Conservation (phyloP, 2,113 vertebrate genomes). For the Anguilla rostrata region DNA sequence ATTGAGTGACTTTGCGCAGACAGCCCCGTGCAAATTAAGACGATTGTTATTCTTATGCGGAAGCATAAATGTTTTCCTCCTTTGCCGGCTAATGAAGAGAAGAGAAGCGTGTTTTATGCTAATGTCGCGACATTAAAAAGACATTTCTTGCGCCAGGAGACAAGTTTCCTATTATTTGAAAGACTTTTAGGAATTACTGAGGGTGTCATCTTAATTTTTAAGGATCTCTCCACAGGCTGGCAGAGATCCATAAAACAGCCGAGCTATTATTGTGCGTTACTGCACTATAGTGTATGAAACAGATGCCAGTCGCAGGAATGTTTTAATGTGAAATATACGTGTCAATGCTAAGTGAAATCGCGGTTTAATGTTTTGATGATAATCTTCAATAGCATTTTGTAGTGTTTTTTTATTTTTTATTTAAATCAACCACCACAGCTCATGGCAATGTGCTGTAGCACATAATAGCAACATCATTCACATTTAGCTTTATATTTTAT, state of each 20-base stretch:
- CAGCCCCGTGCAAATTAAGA: constrained; percentile 95
- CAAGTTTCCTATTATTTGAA: constrained; percentile 5
- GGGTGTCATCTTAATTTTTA: not conserved
- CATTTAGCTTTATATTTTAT: not conserved
- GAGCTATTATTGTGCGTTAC: not conserved
- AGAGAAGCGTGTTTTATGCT: constrained; percentile 58
- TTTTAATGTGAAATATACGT: not conserved
- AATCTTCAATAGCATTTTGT: not conserved
- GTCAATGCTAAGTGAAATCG: not conserved
- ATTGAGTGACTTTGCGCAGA: constrained; percentile 92
- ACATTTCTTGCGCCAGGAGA: constrained; percentile 4
- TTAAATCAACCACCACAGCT: not conserved
- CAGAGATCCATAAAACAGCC: not conserved
- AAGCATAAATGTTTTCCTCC: constrained; percentile 80
- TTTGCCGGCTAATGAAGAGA: constrained; percentile 83
- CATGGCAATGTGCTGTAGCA: not conserved
- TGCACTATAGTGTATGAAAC: not conserved
- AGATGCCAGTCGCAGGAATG: not conserved
- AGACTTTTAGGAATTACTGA: constrained; percentile 1
- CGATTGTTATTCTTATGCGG: constrained; percentile 93
- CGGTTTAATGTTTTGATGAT: not conserved
- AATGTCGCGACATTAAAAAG: constrained; percentile 41
- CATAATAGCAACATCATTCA: not conserved
- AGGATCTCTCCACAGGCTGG: not conserved
- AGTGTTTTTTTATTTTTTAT: not conserved